Evolutionary conservation across 2,888 invertebrate genomes (phyloP), one percentile per base, ranked within the genome.

Genomic region (Acrobasis repandana): DNA sequence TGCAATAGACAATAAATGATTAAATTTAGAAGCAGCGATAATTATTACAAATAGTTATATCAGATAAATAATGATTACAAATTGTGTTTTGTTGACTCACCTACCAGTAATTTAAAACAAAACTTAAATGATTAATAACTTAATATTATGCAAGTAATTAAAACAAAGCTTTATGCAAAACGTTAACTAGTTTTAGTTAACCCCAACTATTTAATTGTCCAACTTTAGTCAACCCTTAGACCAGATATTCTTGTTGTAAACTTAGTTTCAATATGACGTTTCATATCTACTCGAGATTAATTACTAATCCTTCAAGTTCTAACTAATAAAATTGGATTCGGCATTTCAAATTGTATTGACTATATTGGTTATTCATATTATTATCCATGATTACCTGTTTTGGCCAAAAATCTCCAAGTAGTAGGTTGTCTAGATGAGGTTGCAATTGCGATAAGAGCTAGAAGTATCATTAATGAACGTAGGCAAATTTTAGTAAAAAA

Each of bases 111-210:
- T 43, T 43, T 43, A 5, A 43, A 49, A 18, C 11, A 18, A 14
- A 50, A 50, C 11, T 33, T 1, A 28, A 3, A 33, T 50, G 33
- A 33, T 43, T 54, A 36, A 36, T 34, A 9, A 33, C 20, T 47
- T 2, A 33, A 33, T n/a, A 47, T 56, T 57, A 28, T 20, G 46
- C 43, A 56, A 56, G 2, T 56, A 46, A 47, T 46, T 57, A 16
- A 33, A 57, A 33, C n/a, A 34, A 57, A 33, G 14, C 15, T 57
- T 58, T 58, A 58, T 58, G 56, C 58, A 49, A 58, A 58, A 49
- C 34, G 49, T 11, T 48, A 28, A 58, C 38, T 11, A 46, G 48
- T 20, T n/a, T 52, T 16, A 62, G 56, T 51, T 62, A 50, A 34
- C 46, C 56, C 9, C 49, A 63, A 38, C 51, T 56, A 54, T 56